A percentile compares a stretch with the other conserved stretches of the same genome.
Conservation (phyloP, 2,113 vertebrate species). For the Semnopithecus entellus region DNA sequence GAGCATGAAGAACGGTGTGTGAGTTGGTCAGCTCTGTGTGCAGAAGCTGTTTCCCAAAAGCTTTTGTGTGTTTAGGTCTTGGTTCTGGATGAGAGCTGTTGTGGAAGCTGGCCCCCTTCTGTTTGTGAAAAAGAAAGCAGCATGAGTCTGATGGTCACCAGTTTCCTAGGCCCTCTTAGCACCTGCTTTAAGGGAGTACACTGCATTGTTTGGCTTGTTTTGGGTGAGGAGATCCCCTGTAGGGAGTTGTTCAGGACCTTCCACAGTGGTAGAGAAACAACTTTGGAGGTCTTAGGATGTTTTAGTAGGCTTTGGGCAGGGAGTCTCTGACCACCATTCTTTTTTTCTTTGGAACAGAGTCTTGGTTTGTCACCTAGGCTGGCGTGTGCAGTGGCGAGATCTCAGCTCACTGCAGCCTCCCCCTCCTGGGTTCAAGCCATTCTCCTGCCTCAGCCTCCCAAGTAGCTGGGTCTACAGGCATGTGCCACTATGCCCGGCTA, state of each 20-base stretch:
- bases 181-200: background rate
- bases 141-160: background rate
- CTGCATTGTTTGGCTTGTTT: background rate
- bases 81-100: background rate
- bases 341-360: too few relatives aligned
- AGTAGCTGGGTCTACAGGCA: background rate
- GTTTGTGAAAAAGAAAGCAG: background rate
- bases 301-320: background rate
- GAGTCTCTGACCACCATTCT: too few relatives aligned
- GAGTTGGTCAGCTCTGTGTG: background rate
- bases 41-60: background rate
- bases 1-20: accelerated
- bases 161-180: accelerated
- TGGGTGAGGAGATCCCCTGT: background rate
- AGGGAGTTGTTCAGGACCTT: background rate
- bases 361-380: too few relatives aligned
- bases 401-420: background rate
- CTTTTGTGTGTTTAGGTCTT: background rate
- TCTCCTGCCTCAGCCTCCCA: background rate
- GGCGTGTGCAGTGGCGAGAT: too few relatives aligned
- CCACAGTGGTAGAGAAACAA: accelerated
- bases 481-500: background rate
- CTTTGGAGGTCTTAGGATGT: background rate
- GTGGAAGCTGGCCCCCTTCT: accelerated
- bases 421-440: background rate